Evolutionary conservation across 2,888 invertebrate genomes (phyloP).

Genomic region (Perizoma flavofasciatum): DNA sequence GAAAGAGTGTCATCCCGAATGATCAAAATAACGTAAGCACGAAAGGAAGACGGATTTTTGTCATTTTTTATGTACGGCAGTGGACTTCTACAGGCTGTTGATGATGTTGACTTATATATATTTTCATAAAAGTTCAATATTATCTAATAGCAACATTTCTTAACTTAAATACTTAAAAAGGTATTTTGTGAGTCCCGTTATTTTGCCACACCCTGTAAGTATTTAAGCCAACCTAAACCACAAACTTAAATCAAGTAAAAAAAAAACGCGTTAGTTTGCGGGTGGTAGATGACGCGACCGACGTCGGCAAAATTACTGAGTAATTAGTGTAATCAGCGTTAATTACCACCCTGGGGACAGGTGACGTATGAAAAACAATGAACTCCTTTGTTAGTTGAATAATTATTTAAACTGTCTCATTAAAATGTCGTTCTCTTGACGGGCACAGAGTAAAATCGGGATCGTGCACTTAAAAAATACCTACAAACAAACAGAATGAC

Average conservation of each 20-base stretch:
- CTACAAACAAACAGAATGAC: no score
- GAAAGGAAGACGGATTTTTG: no score
- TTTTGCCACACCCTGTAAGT: background rate
- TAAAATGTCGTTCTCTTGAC: slow-evolving; percentile 46
- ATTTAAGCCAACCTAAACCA: background rate
- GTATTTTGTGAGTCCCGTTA: no score
- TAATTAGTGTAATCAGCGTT: slow-evolving; percentile 66
- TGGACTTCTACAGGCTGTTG: no score
- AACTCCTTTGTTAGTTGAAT: slow-evolving; percentile 56
- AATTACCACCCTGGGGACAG: slow-evolving; percentile 59
- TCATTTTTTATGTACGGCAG: no score
- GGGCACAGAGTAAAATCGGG: slow-evolving; percentile 25
- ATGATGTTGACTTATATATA: no score
- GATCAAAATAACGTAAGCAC: no score
- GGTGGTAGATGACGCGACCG: slow-evolving; percentile 32
- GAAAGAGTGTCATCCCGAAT: no score
- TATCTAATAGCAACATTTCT: no score
- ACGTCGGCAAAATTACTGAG: slow-evolving; percentile 35
- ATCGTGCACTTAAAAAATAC: background rate
- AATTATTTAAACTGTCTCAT: slow-evolving; percentile 67
- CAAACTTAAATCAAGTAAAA: background rate
- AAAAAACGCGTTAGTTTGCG: slow-evolving; percentile 11
- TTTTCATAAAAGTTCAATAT: no score
- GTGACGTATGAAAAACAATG: slow-evolving; percentile 65
- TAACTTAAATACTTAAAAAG: no score